A percentile compares a stretch with the other conserved stretches of the same genome.
phyloP scores from a whole-genome alignment of 2,888 invertebrate species.

The Hoplodrina blanda region DNA sequence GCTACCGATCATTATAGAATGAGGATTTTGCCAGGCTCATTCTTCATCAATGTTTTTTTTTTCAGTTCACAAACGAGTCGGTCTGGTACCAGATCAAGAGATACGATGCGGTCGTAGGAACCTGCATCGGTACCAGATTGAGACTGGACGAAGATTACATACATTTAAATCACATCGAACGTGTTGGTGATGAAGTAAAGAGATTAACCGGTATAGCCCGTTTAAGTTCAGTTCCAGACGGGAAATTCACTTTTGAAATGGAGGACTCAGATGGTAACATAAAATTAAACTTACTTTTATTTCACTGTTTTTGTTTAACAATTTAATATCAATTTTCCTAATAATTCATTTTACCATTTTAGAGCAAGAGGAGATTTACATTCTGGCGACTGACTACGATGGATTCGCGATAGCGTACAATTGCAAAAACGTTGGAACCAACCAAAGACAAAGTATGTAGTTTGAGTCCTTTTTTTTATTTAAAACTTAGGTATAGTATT shows the following conservation, averaged over 20 bases:
- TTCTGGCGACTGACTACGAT: conserved; percentile 92
- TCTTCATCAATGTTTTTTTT: background rate
- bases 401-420: conserved; percentile 92
- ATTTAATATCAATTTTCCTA: background rate
- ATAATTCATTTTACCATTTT: conserved; percentile 15
- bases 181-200: conserved; percentile 72
- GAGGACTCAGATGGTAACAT: conserved; percentile 72
- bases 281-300: background rate
- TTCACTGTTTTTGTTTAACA: background rate
- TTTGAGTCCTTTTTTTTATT: background rate
- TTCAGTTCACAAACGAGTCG: conserved; percentile 78
- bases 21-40: background rate
- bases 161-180: conserved; percentile 61
- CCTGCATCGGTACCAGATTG: conserved; percentile 79
- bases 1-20: background rate
- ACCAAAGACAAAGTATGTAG: conserved; percentile 25
- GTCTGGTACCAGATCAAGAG: conserved; percentile 84
- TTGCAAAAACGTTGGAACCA: conserved; percentile 80
- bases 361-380: conserved; percentile 74
- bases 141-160: conserved; percentile 59
- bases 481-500: too few relatives aligned
- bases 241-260: conserved; percentile 73
- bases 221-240: conserved; percentile 70
- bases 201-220: conserved; percentile 76
- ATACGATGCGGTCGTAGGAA: conserved; percentile 76